Evolutionary conservation across 35 echinoderm and acorn worm species (phyloP).

Genomic region (Holothuria glaberrima): DNA sequence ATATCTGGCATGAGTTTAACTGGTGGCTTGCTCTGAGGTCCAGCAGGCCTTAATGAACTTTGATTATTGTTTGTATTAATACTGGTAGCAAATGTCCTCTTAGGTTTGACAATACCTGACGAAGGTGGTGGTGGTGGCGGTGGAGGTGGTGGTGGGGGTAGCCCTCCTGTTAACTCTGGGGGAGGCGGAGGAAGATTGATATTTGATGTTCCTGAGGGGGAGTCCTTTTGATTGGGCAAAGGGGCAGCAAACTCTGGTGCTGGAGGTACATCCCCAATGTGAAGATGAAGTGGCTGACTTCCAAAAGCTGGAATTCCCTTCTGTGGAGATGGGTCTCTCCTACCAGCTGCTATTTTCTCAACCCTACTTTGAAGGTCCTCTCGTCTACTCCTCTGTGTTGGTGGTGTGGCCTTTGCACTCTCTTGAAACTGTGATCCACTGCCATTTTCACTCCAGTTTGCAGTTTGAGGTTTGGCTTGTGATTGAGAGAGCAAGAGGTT

Average conservation of each 20-base stretch:
- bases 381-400: slow-evolving; percentile 17
- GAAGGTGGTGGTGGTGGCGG: slow-evolving; percentile 34
- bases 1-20: slow-evolving; percentile 48
- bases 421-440: slow-evolving; percentile 3
- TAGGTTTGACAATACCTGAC: background rate
- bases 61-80: slow-evolving; percentile 41
- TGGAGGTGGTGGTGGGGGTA: slow-evolving; percentile 13
- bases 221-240: slow-evolving; percentile 16
- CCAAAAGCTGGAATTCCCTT: slow-evolving; percentile 37
- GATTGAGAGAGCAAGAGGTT: slow-evolving; percentile 11
- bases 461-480: background rate
- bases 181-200: slow-evolving; percentile 1
- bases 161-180: background rate
- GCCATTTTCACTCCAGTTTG: background rate
- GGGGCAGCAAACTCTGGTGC: slow-evolving; percentile 52
- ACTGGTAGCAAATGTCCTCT: background rate
- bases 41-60: slow-evolving; percentile 21
- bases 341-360: slow-evolving; percentile 51
- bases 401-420: background rate
- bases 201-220: background rate
- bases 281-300: slow-evolving; percentile 23
- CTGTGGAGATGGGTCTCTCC: slow-evolving; percentile 27
- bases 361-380: slow-evolving; percentile 53
- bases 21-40: slow-evolving; percentile 19
- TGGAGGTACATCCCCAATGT: slow-evolving; percentile 38